phyloP scores from a whole-genome alignment of 2,888 invertebrate species.

The Nomada lathburiana region DNA sequence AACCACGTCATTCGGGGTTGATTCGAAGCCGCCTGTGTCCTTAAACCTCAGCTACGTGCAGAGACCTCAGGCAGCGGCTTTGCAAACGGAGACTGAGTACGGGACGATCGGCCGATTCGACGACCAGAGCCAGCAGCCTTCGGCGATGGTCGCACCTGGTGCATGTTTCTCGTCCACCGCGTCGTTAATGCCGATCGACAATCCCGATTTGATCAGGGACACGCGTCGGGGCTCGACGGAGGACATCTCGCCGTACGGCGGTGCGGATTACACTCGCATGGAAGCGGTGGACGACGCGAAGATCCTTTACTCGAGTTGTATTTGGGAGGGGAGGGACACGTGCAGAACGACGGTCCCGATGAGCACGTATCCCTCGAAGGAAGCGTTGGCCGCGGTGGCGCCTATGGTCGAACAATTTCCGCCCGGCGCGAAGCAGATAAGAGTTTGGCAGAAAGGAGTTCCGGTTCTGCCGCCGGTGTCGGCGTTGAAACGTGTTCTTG shows the following conservation, averaged over 20 bases:
- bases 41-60: conserved; percentile 80
- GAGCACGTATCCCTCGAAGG: conserved; percentile 78
- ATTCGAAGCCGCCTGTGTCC: conserved; percentile 79
- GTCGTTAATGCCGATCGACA: conserved; percentile 89
- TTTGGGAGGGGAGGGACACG: conserved; percentile 89
- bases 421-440: conserved; percentile 91
- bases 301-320: conserved; percentile 90
- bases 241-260: conserved; percentile 87
- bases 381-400: conserved; percentile 75
- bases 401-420: conserved; percentile 81
- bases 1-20: conserved; percentile 77
- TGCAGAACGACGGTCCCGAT: conserved; percentile 73
- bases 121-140: conserved; percentile 88
- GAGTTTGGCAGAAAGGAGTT: conserved; percentile 94
- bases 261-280: conserved; percentile 92
- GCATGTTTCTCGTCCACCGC: conserved; percentile 90
- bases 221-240: conserved; percentile 85
- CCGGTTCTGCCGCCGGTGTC: conserved; percentile 94
- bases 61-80: conserved; percentile 70
- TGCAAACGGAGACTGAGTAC: conserved; percentile 85
- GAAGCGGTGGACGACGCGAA: conserved; percentile 82
- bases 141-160: conserved; percentile 86
- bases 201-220: conserved; percentile 94
- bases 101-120: conserved; percentile 84
- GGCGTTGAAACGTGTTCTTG: conserved; percentile 93